These are phyloP conservation scores for Meloe dianella DNA, from an alignment of 2,888 invertebrate genomes.

Conservation along the genomic window DNA sequence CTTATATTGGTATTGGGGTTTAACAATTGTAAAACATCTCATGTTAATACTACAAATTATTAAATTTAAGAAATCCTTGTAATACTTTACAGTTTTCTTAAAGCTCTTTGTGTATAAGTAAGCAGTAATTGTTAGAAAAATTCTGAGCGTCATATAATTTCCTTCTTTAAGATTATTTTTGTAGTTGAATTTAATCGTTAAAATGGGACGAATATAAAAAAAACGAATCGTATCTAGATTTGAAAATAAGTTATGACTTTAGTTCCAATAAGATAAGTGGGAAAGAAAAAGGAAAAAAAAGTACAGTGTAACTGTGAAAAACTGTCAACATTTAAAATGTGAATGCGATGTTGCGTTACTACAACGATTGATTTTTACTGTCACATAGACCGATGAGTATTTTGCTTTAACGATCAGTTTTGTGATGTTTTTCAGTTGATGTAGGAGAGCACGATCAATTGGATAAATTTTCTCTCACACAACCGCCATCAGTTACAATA, in stretches of 20 bases:
- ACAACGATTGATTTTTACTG: slow-evolving; percentile 12
- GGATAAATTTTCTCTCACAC: slow-evolving; percentile 11
- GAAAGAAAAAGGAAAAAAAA: not conserved
- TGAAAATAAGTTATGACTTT: not conserved
- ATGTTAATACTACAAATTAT: not conserved
- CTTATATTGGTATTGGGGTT: too few relatives aligned
- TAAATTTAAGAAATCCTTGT: not conserved
- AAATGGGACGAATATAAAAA: too few relatives aligned
- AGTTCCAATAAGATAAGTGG: not conserved
- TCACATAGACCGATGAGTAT: not conserved
- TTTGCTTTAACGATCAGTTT: not conserved
- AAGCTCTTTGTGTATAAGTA: not conserved
- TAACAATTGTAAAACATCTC: too few relatives aligned
- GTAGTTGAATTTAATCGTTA: not conserved
- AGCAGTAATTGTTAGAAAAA: not conserved
- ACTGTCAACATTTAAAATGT: slow-evolving; percentile 7
- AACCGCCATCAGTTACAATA: slow-evolving; percentile 1
- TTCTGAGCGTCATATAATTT: not conserved
- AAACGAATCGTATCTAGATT: not conserved
- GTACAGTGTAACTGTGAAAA: not conserved
- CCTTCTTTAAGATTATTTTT: not conserved
- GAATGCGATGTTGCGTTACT: not conserved
- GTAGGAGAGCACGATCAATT: not conserved
- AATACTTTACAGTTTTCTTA: not conserved
- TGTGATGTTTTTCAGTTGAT: slow-evolving; percentile 1